phyloP scores from a whole-genome alignment of 2,113 vertebrate genomes.

The Catagonus wagneri region DNA sequence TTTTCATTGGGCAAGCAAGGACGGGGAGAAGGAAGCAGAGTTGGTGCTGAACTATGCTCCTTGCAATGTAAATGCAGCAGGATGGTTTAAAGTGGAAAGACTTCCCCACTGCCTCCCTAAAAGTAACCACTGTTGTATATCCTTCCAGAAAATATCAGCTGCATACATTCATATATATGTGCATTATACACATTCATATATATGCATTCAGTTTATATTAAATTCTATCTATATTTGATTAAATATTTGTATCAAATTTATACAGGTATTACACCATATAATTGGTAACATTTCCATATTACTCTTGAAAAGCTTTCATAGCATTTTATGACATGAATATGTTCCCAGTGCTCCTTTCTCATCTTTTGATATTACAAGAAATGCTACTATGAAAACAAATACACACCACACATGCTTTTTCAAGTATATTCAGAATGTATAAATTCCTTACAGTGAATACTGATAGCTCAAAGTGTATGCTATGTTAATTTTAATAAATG shows the following conservation, averaged over 20 bases:
- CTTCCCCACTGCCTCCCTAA: not conserved
- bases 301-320: not conserved
- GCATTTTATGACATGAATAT: not conserved
- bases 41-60: too few species aligned
- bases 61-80: not conserved
- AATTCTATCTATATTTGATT: constrained; percentile 1
- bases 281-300: constrained; percentile 16
- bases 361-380: not conserved
- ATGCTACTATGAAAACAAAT: not conserved
- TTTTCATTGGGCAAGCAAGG: not conserved
- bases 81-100: not conserved
- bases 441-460: constrained; percentile 13
- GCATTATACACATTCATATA: not conserved
- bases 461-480: not conserved
- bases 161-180: too few species aligned
- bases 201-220: not conserved
- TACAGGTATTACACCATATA: not conserved
- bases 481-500: constrained; percentile 10
- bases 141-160: not conserved
- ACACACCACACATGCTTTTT: not conserved
- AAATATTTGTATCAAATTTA: constrained; percentile 13
- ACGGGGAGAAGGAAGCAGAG: not conserved
- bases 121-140: not conserved
- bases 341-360: not conserved
- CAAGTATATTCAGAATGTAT: not conserved